A percentile compares a stretch with the other conserved stretches of the same genome.
phyloP scores from a whole-genome alignment of 2,888 invertebrate species.

The Teleiodes luculella region DNA sequence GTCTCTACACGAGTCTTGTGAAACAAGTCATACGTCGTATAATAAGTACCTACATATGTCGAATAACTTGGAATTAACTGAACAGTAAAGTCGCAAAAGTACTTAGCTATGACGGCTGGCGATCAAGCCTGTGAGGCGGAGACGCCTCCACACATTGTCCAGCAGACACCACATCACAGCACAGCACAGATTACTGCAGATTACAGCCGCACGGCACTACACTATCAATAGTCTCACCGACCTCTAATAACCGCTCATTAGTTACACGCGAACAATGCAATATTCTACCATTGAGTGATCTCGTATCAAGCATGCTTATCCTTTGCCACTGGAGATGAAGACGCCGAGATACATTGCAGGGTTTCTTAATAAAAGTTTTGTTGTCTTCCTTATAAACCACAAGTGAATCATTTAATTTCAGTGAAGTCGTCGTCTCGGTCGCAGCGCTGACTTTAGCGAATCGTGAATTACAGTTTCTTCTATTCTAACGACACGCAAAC shows the following conservation, averaged over 20 bases:
- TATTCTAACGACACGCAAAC: not conserved
- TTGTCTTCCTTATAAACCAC: not conserved
- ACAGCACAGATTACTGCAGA: too few relatives aligned
- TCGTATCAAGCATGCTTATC: not conserved
- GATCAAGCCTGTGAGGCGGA: conserved; percentile 9
- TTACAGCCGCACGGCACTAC: conserved; percentile 14
- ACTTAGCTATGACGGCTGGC: not conserved
- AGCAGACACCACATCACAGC: not conserved
- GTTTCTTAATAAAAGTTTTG: not conserved
- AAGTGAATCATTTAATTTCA: not conserved
- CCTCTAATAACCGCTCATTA: conserved; percentile 32
- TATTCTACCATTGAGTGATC: conserved; percentile 7
- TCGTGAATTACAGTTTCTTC: not conserved
- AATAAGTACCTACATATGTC: too few relatives aligned
- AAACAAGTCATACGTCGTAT: too few relatives aligned
- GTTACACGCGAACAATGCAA: conserved; percentile 28
- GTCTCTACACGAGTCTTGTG: too few relatives aligned
- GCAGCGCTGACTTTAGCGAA: not conserved
- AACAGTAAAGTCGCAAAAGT: too few relatives aligned
- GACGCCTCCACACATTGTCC: conserved; percentile 2
- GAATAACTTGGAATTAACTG: not conserved
- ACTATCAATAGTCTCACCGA: conserved; percentile 27
- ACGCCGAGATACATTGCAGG: not conserved
- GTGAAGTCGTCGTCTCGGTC: too few relatives aligned
- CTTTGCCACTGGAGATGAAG: not conserved